Evolutionary conservation across 2,888 invertebrate species (phyloP), one percentile per base, ranked within the genome.

Genomic region (Cataglyphis cursor): DNA sequence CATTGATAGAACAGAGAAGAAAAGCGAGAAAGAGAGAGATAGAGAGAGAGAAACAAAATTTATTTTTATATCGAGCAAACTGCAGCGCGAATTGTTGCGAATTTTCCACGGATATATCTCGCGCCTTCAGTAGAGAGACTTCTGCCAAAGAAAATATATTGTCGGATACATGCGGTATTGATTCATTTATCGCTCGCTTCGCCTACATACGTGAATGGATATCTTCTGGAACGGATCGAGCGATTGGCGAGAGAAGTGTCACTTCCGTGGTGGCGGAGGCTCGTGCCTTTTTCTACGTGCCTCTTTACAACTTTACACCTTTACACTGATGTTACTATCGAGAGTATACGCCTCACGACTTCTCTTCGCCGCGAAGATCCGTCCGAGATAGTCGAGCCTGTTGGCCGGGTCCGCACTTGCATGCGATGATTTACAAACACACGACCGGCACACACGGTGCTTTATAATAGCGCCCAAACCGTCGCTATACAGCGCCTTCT

Each of bases 381-480:
- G 44, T 31, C 12, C 64, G 64, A 64, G 51, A 65, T 76, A n/a
- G 21, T 76, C n/a, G 65, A 41, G 65, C 31, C 28, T 24, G 59
- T 61, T 44, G 31, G 59, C 35, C 18, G 41, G 35, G 12, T 70
- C 44, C 59, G 81, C 88, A 86, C 91, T 92, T 91, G 89, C 88
- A 92, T 89, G 90, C 89, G 88, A 88, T 85, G 92, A 91, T 90
- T 91, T 92, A 91, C 90, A 76, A 89, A 90, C 90, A 92, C 90
- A 92, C 90, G 88, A 66, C 75, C 74, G 78, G 90, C 90, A 88
- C 90, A 91, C 90, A 84, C 90, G 90, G 91, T 91, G 92, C 92
- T 92, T 91, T 93, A 93, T 92, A 92, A 91, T 92, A 92, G 91
- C 85, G 88, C 89, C 90, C 88, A 76, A 78, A 78, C 90, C 90